phyloP scores from a whole-genome alignment of 2,888 invertebrate genomes.

The Drosophila pseudotalamancana region DNA sequence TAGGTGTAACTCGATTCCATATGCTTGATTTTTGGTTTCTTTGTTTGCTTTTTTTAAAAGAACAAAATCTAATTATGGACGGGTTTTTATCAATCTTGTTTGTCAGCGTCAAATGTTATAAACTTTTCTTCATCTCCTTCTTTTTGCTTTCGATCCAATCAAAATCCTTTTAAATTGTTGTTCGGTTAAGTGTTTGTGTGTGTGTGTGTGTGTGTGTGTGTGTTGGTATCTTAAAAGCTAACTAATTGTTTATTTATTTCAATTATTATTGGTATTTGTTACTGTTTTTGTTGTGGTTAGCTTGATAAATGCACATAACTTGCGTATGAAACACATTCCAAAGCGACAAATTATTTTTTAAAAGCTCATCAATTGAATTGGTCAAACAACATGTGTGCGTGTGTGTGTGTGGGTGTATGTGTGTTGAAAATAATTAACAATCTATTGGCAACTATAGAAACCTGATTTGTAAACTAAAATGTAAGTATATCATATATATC shows the following conservation, averaged over 20 bases:
- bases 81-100: slow-evolving; percentile 82
- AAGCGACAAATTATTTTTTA: slow-evolving; percentile 73
- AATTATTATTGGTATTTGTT: slow-evolving; percentile 41
- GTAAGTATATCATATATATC: slow-evolving; percentile 10
- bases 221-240: slow-evolving; percentile 29
- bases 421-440: slow-evolving; percentile 35
- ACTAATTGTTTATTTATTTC: slow-evolving; percentile 33
- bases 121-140: slow-evolving; percentile 23
- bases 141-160: slow-evolving; percentile 31
- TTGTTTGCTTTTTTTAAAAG: slow-evolving; percentile 31
- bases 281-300: slow-evolving; percentile 21
- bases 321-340: slow-evolving; percentile 77
- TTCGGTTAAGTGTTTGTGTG: slow-evolving; percentile 18
- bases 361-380: slow-evolving; percentile 77
- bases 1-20: slow-evolving; percentile 18
- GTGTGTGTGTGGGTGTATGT: neutral
- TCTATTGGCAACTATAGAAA: slow-evolving; percentile 69
- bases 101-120: slow-evolving; percentile 57
- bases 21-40: slow-evolving; percentile 10
- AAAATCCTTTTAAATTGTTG: slow-evolving; percentile 15
- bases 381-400: slow-evolving; percentile 35
- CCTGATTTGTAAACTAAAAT: slow-evolving; percentile 59
- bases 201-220: slow-evolving; percentile 5
- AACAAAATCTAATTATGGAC: slow-evolving; percentile 81
- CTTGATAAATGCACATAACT: slow-evolving; percentile 72